Percentiles rank a stretch among this genome's conserved stretches.
These are phyloP conservation scores for Baccha elongata DNA, from an alignment of 2,888 invertebrate genomes.

Conservation along the genomic window DNA sequence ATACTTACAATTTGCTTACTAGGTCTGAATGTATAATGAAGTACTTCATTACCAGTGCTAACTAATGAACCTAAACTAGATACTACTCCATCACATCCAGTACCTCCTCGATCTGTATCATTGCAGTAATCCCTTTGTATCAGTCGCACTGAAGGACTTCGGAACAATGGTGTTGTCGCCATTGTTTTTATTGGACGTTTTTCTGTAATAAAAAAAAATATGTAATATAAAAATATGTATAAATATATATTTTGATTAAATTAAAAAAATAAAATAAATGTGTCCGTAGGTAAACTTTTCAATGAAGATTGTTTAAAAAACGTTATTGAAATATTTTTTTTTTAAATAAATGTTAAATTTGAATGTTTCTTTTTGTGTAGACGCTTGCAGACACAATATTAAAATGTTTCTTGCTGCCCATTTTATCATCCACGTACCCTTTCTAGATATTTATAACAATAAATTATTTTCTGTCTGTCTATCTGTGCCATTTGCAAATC, in stretches of 20 bases:
- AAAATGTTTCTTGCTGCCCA: no score
- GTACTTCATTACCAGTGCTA: constrained; percentile 81
- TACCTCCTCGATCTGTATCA: constrained; percentile 78
- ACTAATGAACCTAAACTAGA: constrained; percentile 78
- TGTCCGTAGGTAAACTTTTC: no score
- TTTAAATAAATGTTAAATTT: no score
- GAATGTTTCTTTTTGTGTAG: no score
- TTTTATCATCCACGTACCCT: no score
- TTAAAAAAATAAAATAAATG: no score
- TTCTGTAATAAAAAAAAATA: constrained; percentile 77
- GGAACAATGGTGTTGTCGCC: constrained; percentile 81
- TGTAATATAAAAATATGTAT: background rate
- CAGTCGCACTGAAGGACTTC: constrained; percentile 81
- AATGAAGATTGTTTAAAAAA: no score
- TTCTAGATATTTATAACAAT: no score
- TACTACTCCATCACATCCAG: constrained; percentile 75
- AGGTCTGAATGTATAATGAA: constrained; percentile 83
- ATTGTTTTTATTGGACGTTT: constrained; percentile 82
- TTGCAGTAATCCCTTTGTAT: constrained; percentile 81
- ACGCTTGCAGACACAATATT: no score
- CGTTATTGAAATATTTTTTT: no score
- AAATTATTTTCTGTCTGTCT: no score
- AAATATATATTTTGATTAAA: background rate
- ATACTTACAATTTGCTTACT: constrained; percentile 83
- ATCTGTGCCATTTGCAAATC: no score